Conservation (phyloP, 1,140 invertebrate species). For the Macrobrachium nipponense region DNA sequence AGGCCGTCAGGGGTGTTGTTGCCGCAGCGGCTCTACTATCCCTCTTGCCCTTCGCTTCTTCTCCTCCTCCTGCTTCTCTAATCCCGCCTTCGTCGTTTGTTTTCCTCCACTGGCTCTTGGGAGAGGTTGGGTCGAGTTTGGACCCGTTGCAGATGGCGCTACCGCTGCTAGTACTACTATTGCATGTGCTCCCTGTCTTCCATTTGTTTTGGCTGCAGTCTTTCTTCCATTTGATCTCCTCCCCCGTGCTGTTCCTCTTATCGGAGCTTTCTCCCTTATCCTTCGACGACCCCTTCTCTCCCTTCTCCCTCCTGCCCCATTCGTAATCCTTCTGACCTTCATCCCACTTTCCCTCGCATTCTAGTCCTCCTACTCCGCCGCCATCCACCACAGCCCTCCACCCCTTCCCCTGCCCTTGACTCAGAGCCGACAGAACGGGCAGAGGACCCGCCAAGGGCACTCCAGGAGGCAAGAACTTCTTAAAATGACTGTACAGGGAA, state of each 20-base stretch:
- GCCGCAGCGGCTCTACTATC: not conserved
- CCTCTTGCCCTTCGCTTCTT: conserved; percentile 25
- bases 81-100: not conserved
- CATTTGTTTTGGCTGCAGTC: not conserved
- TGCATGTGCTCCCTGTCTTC: too few relatives aligned
- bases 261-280: not conserved
- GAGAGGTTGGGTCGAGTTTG: too few relatives aligned
- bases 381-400: not conserved
- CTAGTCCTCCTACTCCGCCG: not conserved
- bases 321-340: conserved; percentile 20
- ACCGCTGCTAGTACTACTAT: too few relatives aligned
- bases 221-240: conserved; percentile 20
- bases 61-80: conserved; percentile 21
- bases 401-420: not conserved
- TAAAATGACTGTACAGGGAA: conserved; percentile 31
- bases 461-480: conserved; percentile 45
- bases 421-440: not conserved
- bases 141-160: too few relatives aligned
- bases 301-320: conserved; percentile 15
- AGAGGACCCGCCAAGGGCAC: conserved; percentile 25
- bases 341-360: not conserved
- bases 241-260: conserved; percentile 9
- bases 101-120: too few relatives aligned
- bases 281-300: conserved; percentile 12
- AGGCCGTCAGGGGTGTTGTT: not conserved